Evolutionary conservation across 2,113 vertebrate genomes (phyloP).

Genomic region (Caranx melampygus): DNA sequence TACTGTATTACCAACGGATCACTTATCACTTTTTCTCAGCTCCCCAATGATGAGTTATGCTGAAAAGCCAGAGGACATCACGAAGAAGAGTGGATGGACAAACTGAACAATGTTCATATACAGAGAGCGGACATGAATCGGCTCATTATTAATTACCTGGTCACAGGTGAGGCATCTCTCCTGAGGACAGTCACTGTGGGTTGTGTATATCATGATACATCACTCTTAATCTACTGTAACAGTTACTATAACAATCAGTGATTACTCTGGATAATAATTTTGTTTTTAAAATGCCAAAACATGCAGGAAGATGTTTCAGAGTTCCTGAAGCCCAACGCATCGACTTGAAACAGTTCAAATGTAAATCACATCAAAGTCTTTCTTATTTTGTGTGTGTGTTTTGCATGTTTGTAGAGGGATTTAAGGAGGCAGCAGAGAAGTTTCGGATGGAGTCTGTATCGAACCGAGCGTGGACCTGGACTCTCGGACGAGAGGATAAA

Average conservation of each 20-base stretch:
- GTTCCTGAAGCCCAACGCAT: no score
- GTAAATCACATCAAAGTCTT: background rate
- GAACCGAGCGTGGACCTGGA: conserved; percentile 98
- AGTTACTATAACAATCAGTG: background rate
- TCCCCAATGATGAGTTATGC: conserved; percentile 95
- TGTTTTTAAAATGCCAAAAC: background rate
- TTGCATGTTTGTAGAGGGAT: conserved; percentile 88
- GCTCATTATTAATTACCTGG: conserved; percentile 99
- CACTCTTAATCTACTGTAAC: background rate
- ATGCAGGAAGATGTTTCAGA: background rate
- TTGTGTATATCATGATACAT: background rate
- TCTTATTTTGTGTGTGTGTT: conserved; percentile 28
- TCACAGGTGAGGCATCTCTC: conserved; percentile 87
- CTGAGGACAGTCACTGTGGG: background rate
- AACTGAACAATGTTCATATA: conserved; percentile 96
- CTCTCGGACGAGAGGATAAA: conserved; percentile 97
- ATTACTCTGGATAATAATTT: background rate
- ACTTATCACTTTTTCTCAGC: conserved; percentile 67
- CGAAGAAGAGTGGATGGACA: conserved; percentile 99
- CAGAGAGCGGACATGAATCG: conserved; percentile 99
- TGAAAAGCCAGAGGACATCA: conserved; percentile 98
- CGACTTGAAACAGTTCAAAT: background rate
- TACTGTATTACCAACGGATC: conserved; percentile 24
- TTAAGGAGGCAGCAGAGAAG: conserved; percentile 99
- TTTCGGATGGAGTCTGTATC: conserved; percentile 98